Percentiles rank a stretch among this genome's conserved stretches.
Conservation (phyloP, 1,140 invertebrate species). For the Whitmania pigra region DNA sequence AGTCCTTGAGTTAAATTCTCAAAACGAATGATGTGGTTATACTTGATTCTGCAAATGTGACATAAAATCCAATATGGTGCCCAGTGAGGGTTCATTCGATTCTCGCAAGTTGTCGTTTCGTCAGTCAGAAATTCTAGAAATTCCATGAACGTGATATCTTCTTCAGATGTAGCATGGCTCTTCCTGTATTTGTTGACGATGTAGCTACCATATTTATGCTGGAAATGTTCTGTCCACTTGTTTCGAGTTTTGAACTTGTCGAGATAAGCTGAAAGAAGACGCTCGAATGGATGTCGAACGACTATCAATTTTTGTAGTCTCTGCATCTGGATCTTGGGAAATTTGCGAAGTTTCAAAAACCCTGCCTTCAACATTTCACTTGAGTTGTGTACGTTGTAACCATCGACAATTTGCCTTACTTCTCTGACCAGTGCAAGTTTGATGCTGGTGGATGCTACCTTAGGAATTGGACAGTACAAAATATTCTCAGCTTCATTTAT, state of each 20-base stretch:
- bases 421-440: constrained; percentile 16
- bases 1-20: too few species aligned
- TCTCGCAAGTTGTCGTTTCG: not conserved
- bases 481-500: constrained; percentile 4
- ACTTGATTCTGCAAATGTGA: too few species aligned
- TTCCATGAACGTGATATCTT: constrained; percentile 1
- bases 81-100: constrained; percentile 11
- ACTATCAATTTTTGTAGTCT: constrained; percentile 25
- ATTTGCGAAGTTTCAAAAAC: constrained; percentile 25
- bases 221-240: constrained; percentile 9
- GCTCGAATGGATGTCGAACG: constrained; percentile 36
- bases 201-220: not conserved
- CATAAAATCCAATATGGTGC: too few species aligned
- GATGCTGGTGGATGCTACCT: constrained; percentile 1
- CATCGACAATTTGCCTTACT: not conserved
- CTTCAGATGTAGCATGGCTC: not conserved
- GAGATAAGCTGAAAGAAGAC: constrained; percentile 34
- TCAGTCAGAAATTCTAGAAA: constrained; percentile 5
- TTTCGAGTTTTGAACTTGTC: constrained; percentile 28
- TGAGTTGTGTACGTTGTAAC: constrained; percentile 15
- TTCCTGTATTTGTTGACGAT: constrained; percentile 1
- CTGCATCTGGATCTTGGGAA: constrained; percentile 11
- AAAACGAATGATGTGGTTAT: too few species aligned
- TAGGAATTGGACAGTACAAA: constrained; percentile 16
- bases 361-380: constrained; percentile 1